Evolutionary conservation across 1,140 invertebrate genomes (phyloP).

Genomic region (Anagrus nilaparvatae): DNA sequence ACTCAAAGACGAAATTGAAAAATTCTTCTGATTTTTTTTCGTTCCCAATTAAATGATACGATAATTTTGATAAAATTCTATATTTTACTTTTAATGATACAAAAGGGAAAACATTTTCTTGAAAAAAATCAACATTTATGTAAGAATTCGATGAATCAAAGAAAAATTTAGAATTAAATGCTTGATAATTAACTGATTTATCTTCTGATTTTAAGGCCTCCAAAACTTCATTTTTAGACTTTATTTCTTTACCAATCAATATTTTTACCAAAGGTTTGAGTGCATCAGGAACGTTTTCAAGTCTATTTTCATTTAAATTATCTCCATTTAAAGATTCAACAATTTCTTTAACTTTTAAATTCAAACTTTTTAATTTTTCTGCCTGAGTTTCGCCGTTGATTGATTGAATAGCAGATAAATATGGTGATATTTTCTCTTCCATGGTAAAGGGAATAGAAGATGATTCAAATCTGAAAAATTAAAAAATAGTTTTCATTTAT

Average conservation of each 20-base stretch:
- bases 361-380: conserved; percentile 23
- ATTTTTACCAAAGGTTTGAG: conserved; percentile 22
- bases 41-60: conserved; percentile 7
- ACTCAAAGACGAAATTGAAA: neutral
- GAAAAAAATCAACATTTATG: conserved; percentile 22
- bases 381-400: conserved; percentile 21
- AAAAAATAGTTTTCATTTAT: too few species aligned
- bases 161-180: conserved; percentile 23
- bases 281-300: conserved; percentile 16
- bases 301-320: too few species aligned
- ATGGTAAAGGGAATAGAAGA: too few species aligned
- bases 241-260: conserved; percentile 21
- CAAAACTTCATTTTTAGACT: conserved; percentile 17
- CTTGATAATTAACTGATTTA: conserved; percentile 20
- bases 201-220: conserved; percentile 27
- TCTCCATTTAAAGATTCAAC: neutral
- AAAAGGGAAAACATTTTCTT: conserved; percentile 19
- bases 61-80: conserved; percentile 23
- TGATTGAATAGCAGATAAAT: conserved; percentile 22
- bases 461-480: too few species aligned
- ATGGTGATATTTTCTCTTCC: conserved; percentile 1
- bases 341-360: conserved; percentile 15
- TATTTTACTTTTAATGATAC: conserved; percentile 23
- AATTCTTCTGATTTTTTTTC: conserved; percentile 13
- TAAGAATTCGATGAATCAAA: conserved; percentile 22